These are phyloP conservation scores for Synanceia verrucosa DNA, from an alignment of 2,797 vertebrate species.

Conservation along the genomic window DNA sequence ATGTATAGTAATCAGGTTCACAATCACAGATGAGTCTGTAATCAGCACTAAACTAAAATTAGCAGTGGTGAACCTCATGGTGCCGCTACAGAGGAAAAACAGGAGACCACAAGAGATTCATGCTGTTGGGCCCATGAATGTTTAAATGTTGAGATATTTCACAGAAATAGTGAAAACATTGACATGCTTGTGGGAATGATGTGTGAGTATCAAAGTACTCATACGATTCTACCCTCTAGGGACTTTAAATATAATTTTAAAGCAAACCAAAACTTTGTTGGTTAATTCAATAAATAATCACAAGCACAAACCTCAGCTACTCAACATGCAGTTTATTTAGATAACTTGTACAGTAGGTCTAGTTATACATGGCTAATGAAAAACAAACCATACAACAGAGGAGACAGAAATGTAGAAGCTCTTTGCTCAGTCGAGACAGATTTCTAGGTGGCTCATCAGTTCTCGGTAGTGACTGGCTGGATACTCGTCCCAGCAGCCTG, in stretches of 20 bases:
- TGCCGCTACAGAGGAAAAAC: not conserved
- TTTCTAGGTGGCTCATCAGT: constrained; percentile 87
- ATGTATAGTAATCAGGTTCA: not conserved
- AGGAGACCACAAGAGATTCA: not conserved
- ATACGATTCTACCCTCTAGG: not conserved
- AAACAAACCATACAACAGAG: not conserved
- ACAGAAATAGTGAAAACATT: not conserved
- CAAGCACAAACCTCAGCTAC: not conserved
- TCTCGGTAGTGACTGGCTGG: constrained; percentile 85
- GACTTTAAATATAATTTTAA: not conserved
- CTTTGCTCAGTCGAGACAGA: constrained; percentile 69
- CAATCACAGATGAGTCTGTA: not conserved
- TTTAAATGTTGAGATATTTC: not conserved
- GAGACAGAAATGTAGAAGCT: not conserved
- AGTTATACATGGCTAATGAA: not conserved
- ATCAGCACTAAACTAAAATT: not conserved
- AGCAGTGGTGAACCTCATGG: not conserved
- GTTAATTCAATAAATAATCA: not conserved
- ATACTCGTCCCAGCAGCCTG: constrained; percentile 82
- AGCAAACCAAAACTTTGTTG: not conserved
- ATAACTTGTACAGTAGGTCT: not conserved
- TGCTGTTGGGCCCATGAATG: not conserved
- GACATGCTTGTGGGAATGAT: not conserved
- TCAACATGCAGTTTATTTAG: constrained; percentile 29
- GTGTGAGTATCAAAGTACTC: not conserved